Evolutionary conservation across 2,888 invertebrate genomes (phyloP).

Genomic region (Apeira syringaria): DNA sequence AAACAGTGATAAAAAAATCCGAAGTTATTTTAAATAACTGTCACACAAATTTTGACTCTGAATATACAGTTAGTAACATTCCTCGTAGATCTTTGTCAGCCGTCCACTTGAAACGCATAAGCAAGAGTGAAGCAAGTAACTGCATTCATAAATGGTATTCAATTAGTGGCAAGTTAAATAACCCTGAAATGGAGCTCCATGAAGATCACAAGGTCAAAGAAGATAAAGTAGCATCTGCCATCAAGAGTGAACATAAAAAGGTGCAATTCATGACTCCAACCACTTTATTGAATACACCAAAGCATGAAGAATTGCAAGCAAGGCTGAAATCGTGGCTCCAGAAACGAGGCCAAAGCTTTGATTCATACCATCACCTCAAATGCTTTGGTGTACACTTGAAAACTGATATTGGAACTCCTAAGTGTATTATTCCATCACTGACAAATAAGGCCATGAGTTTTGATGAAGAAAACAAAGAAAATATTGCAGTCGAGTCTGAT

Average conservation of each 20-base stretch:
- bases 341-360: constrained; percentile 73
- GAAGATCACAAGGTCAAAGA: constrained; percentile 54
- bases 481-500: constrained; percentile 67
- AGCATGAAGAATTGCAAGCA: constrained; percentile 62
- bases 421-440: constrained; percentile 5
- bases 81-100: constrained; percentile 72
- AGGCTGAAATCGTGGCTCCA: constrained; percentile 78
- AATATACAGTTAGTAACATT: constrained; percentile 33
- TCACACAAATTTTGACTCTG: constrained; percentile 46
- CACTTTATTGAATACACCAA: constrained; percentile 58
- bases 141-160: constrained; percentile 74
- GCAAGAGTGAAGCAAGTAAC: constrained; percentile 55
- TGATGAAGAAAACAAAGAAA: constrained; percentile 80
- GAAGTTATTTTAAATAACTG: constrained; percentile 50
- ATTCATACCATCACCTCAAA: constrained; percentile 78
- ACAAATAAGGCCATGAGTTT: constrained; percentile 32
- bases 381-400: constrained; percentile 72
- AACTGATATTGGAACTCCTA: constrained; percentile 22
- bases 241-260: constrained; percentile 70
- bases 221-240: constrained; percentile 58
- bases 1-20: constrained; percentile 51
- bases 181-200: constrained; percentile 50
- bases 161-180: constrained; percentile 63
- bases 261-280: constrained; percentile 68
- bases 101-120: constrained; percentile 70